phyloP scores from a whole-genome alignment of 2,797 vertebrate species.

The Pseudotriccus pelzelni region DNA sequence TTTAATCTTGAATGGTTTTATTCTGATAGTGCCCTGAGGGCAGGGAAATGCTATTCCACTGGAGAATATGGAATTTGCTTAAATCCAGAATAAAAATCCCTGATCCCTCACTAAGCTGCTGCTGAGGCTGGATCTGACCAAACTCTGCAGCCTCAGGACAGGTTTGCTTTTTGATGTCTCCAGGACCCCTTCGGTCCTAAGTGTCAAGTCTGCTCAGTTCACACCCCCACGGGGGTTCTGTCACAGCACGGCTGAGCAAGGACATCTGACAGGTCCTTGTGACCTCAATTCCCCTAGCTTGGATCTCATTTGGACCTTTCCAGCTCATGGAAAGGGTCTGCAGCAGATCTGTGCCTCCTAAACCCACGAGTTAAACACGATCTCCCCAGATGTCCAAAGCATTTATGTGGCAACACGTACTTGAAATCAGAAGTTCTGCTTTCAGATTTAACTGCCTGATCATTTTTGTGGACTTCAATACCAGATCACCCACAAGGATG shows the following conservation, averaged over 20 bases:
- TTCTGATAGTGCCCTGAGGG: not conserved
- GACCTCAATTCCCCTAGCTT: not conserved
- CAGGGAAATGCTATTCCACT: not conserved
- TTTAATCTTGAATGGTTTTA: not conserved
- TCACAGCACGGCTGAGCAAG: not conserved
- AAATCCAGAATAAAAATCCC: not conserved
- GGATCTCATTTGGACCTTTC: not conserved
- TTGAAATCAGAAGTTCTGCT: not conserved
- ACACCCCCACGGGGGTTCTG: not conserved
- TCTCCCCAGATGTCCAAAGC: not conserved
- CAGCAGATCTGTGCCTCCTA: not conserved
- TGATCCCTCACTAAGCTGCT: not conserved
- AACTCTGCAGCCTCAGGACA: too few relatives aligned
- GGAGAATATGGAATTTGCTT: not conserved
- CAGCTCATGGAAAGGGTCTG: not conserved
- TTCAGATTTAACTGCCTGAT: not conserved
- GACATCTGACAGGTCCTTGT: not conserved
- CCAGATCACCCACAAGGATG: not conserved
- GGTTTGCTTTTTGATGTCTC: not conserved
- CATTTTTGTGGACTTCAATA: not conserved
- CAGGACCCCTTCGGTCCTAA: not conserved
- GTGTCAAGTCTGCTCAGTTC: not conserved
- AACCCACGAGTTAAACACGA: not conserved
- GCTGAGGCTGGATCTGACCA: not conserved
- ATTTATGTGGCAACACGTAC: not conserved